These are phyloP conservation scores for Danio albolineatus DNA, from an alignment of 2,797 vertebrate species.

Conservation along the genomic window DNA sequence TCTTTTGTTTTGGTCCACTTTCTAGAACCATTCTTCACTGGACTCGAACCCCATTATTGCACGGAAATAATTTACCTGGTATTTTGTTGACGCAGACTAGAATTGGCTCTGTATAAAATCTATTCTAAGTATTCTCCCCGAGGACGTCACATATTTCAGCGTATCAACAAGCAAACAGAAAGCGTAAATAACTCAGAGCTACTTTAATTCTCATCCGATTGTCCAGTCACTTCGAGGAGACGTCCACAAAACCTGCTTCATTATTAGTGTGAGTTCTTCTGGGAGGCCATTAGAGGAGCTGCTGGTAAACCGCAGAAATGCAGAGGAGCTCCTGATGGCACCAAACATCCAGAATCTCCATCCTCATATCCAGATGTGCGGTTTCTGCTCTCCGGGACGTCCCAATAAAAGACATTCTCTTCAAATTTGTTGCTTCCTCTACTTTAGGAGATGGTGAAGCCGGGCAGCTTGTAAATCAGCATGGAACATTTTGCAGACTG, in stretches of 20 bases:
- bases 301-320: slow-evolving; percentile 45
- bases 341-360: slow-evolving; percentile 37
- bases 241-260: slow-evolving; percentile 16
- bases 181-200: slow-evolving; percentile 19
- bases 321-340: slow-evolving; percentile 39
- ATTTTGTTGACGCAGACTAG: slow-evolving; percentile 6
- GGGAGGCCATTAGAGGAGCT: slow-evolving; percentile 35
- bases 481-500: neutral
- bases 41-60: neutral
- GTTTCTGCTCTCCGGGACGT: slow-evolving; percentile 32
- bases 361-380: slow-evolving; percentile 54
- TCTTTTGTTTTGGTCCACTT: too few relatives aligned
- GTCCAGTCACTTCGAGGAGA: slow-evolving; percentile 22
- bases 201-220: slow-evolving; percentile 5
- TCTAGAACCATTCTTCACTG: too few relatives aligned
- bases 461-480: neutral
- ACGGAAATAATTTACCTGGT: neutral
- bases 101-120: neutral
- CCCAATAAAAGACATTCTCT: slow-evolving; percentile 39
- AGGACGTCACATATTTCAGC: neutral
- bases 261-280: slow-evolving; percentile 33
- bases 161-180: slow-evolving; percentile 26
- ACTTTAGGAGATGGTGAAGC: slow-evolving; percentile 11
- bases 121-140: neutral
- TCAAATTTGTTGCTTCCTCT: slow-evolving; percentile 52